A percentile compares a stretch with the other conserved stretches of the same genome.
phyloP scores from a whole-genome alignment of 2,797 vertebrate species.

The Echeneis naucrates region DNA sequence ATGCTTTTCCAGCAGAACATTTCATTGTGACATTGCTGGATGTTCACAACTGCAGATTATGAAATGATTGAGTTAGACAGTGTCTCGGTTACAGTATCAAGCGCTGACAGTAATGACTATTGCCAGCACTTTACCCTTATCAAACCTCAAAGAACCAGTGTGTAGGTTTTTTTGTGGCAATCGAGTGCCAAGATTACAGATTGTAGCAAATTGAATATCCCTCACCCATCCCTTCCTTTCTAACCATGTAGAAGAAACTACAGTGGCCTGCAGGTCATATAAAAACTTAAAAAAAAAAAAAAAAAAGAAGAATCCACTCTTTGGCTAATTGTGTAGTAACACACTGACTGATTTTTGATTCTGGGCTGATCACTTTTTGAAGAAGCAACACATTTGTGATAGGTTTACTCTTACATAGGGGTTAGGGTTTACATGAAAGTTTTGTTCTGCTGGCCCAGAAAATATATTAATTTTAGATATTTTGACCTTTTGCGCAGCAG shows the following conservation, averaged over 20 bases:
- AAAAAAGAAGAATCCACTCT: too few species aligned
- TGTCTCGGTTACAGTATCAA: neutral
- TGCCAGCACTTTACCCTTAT: neutral
- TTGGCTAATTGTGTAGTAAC: neutral
- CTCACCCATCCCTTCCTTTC: too few species aligned
- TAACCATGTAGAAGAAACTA: too few species aligned
- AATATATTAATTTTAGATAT: too few species aligned
- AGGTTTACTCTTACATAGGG: neutral
- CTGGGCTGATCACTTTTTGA: neutral
- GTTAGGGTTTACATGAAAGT: neutral
- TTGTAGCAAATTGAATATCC: too few species aligned
- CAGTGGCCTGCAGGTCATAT: too few species aligned
- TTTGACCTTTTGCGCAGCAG: neutral
- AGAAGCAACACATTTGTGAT: neutral
- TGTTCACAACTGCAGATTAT: slow-evolving; percentile 3
- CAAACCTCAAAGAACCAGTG: neutral
- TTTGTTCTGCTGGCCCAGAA: neutral
- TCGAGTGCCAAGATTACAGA: too few species aligned
- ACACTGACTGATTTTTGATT: neutral
- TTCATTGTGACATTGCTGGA: neutral
- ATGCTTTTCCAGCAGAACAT: neutral
- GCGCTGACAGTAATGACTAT: neutral
- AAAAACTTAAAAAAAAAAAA: too few species aligned
- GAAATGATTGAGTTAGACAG: neutral
- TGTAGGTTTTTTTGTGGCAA: too few species aligned